Evolutionary conservation across 2,113 vertebrate species (phyloP), one percentile per base, ranked within the genome.

Genomic region (Uria lomvia): DNA sequence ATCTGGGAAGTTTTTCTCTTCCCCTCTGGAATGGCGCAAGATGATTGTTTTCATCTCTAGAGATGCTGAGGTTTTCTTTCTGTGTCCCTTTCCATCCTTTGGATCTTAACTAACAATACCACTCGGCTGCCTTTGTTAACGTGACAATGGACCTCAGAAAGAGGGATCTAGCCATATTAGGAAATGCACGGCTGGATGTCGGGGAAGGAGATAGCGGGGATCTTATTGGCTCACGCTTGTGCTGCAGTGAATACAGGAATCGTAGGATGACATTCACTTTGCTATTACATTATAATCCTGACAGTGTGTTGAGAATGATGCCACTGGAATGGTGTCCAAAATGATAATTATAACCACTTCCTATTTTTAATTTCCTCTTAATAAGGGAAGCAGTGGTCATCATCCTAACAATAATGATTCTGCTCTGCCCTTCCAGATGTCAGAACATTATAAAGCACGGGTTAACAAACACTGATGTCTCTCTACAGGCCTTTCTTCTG

Each of bases 331-430:
- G 21, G 74, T 71, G 93, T 92, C 92, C 94, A 91, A 66, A 85
- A 63, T 67, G 45, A 45, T 93, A 76, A 90, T 95, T 95, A 92
- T 80, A 92, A 94, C 66, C 38, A 16, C 92, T 90, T 95, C 86
- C 89, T 96, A 94, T 96, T 95, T 96, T 95, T 90, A 92, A 96
- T 97, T 95, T 91, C 71, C 21, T 92, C 77, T 82, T 90, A 86
- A 58, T 62, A 94, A 94, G 75, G 55, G 59, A 66, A 81, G 75
- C 50, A 21, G 55, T 73, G 75, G 78, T 66, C 67, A 78, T 91
- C 86, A 40, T 43, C 83, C 3, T 11, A 71, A 43, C 91, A 59
- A n/a, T 70, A 83, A 90, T 15, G 32, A 67, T 63, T 65, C 82
- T 73, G 75, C 82, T 95, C 78, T 92, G 71, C 71, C 91, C 81